Evolutionary conservation across 2,888 invertebrate species (phyloP), one percentile per base, ranked within the genome.

Genomic region (Heliconius sara): DNA sequence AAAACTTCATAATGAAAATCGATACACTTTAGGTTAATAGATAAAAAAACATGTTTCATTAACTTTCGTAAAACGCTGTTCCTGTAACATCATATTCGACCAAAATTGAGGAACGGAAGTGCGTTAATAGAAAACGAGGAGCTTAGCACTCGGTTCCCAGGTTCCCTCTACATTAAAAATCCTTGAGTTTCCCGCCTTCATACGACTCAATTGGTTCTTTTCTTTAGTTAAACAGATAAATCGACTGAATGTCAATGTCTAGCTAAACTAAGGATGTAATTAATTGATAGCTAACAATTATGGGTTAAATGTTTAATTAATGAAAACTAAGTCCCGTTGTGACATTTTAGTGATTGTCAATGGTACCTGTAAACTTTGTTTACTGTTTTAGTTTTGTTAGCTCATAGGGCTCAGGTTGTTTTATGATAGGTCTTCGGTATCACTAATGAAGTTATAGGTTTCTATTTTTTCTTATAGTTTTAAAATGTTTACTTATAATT

Each of bases 231-330:
- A 70, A 74, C 57, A 34, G 52, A 67, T 47, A 47, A 65, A 75
- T 66, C 47, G 75, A 27, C 34, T 25, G n/a, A 65, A 63, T 75
- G 63, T 65, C 75, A 75, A 75, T 66, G 66, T 66, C 47, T n/a
- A 34, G 47, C 57, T 67, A 43, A 78, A 78, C 68, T 74, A 68
- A 78, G 78, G 74, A 74, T 74, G 43, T 60, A 67, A 60, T 68
- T 68, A 72, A 74, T 57, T 78, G 6, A n/a, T 74, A 67, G 30
- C 63, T 60, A 78, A 30, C 34, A 66, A 65, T 67, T 66, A 67
- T 27, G 30, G 27, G 65, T 65, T 66, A 60, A 74, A 60, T 63
- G 39, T 74, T 39, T 3, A 39, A 39, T 39, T 39, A 39, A 39
- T 39, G 9, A 22, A 63, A 25, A 10, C 34, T 74, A 63, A 30